These are phyloP conservation scores for Stegastes partitus DNA, from an alignment of 2,113 vertebrate genomes.

Conservation along the genomic window DNA sequence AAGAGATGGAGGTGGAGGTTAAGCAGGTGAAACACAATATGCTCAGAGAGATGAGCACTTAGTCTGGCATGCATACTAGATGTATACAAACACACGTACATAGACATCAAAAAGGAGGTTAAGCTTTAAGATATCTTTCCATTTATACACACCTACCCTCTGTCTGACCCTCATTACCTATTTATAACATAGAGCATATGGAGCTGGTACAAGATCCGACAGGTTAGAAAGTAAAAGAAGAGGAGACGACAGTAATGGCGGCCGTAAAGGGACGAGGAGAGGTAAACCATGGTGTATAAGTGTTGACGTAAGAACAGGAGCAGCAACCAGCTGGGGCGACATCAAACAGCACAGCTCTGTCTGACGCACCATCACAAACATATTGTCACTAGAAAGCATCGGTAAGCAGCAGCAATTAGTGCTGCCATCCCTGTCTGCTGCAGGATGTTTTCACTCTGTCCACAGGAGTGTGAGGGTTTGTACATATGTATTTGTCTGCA, in stretches of 20 bases:
- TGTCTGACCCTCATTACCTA: conserved; percentile 29
- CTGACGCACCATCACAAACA: conserved; percentile 46
- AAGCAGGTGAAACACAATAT: conserved; percentile 50
- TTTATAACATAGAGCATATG: conserved; percentile 50
- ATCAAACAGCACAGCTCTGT: conserved; percentile 34
- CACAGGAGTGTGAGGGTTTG: background rate
- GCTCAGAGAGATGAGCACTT: conserved; percentile 35
- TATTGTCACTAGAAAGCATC: conserved; percentile 43
- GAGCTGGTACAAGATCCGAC: conserved; percentile 19
- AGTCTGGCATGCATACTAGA: conserved; percentile 5
- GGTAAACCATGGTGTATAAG: background rate
- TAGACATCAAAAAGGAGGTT: conserved; percentile 27
- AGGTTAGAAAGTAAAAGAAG: conserved; percentile 9
- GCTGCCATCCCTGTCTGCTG: background rate
- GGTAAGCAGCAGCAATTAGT: conserved; percentile 62
- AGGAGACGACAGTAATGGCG: conserved; percentile 14
- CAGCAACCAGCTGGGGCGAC: conserved; percentile 55
- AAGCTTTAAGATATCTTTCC: background rate
- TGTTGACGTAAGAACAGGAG: background rate
- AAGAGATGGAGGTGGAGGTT: conserved; percentile 39
- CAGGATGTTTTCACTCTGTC: background rate
- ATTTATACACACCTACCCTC: background rate
- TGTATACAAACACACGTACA: conserved; percentile 5
- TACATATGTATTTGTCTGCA: background rate
- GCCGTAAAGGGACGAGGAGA: conserved; percentile 15